phyloP scores from a whole-genome alignment of 2,113 vertebrate genomes.

The Pachypanchax playfairii region DNA sequence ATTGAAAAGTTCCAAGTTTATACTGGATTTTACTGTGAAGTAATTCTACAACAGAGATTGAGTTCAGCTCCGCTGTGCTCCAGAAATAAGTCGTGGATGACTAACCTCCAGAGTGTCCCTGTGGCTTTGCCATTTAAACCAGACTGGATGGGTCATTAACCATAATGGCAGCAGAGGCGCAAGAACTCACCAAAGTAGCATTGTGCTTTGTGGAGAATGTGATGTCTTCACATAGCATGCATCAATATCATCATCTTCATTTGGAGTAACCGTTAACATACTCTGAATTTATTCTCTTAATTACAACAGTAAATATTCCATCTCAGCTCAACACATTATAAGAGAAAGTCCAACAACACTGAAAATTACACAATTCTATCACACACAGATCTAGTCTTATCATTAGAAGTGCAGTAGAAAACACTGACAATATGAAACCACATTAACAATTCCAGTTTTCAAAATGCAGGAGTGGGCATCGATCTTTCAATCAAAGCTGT shows the following conservation, averaged over 20 bases:
- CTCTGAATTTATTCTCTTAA: constrained; percentile 1
- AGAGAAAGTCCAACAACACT: constrained; percentile 5
- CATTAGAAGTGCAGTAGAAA: constrained; percentile 40
- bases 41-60: constrained; percentile 12
- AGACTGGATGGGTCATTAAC: constrained; percentile 95
- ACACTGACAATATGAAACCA: constrained; percentile 40
- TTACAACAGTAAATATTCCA: background rate
- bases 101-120: constrained; percentile 81
- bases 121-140: constrained; percentile 89
- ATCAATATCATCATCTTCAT: constrained; percentile 2
- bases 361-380: constrained; percentile 10
- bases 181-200: constrained; percentile 81
- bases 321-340: background rate
- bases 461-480: constrained; percentile 51
- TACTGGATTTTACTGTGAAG: background rate
- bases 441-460: constrained; percentile 68
- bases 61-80: constrained; percentile 78
- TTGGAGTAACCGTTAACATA: constrained; percentile 8
- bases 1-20: no score
- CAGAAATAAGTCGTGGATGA: constrained; percentile 83
- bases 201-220: constrained; percentile 78
- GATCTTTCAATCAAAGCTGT: constrained; percentile 63
- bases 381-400: constrained; percentile 29
- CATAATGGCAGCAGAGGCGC: constrained; percentile 88
- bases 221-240: constrained; percentile 31